A percentile compares a stretch with the other conserved stretches of the same genome.
Conservation (phyloP, 2,797 vertebrate genomes). For the Microctenopoma steveboyesi region DNA sequence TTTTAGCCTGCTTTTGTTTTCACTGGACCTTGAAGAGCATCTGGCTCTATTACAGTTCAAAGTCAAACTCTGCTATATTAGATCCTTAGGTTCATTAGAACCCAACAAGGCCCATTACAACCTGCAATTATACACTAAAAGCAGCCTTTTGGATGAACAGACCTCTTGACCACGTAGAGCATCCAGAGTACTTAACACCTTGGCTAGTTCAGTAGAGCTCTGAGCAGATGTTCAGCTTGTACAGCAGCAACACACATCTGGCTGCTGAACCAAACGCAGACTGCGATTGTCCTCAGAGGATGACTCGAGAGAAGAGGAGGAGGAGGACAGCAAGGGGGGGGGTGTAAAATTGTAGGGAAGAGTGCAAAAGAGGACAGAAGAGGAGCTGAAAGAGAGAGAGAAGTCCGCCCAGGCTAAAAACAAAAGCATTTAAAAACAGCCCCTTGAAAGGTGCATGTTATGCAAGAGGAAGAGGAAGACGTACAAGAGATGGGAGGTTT, state of each 20-base stretch:
- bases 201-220: conserved; percentile 47
- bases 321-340: conserved; percentile 31
- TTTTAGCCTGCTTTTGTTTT: neutral
- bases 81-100: conserved; percentile 26
- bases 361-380: conserved; percentile 51
- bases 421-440: conserved; percentile 42
- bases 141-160: conserved; percentile 9
- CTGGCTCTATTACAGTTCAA: conserved; percentile 19
- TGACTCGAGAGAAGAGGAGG: conserved; percentile 4
- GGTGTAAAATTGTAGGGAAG: conserved; percentile 63
- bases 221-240: conserved; percentile 58
- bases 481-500: conserved; percentile 17
- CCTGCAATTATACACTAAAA: conserved; percentile 10
- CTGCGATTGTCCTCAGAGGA: conserved; percentile 29
- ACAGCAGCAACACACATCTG: conserved; percentile 59
- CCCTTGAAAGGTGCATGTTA: conserved; percentile 33
- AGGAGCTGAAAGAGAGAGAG: conserved; percentile 43
- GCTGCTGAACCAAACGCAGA: conserved; percentile 5
- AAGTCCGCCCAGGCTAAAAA: conserved; percentile 46
- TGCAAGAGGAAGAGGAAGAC: conserved; percentile 44
- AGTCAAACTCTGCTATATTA: conserved; percentile 27
- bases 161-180: neutral
- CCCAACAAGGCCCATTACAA: conserved; percentile 17
- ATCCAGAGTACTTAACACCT: conserved; percentile 24
- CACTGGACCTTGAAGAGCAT: conserved; percentile 6